Conservation (phyloP, 2,113 vertebrate genomes). For the Salvator merianae region DNA sequence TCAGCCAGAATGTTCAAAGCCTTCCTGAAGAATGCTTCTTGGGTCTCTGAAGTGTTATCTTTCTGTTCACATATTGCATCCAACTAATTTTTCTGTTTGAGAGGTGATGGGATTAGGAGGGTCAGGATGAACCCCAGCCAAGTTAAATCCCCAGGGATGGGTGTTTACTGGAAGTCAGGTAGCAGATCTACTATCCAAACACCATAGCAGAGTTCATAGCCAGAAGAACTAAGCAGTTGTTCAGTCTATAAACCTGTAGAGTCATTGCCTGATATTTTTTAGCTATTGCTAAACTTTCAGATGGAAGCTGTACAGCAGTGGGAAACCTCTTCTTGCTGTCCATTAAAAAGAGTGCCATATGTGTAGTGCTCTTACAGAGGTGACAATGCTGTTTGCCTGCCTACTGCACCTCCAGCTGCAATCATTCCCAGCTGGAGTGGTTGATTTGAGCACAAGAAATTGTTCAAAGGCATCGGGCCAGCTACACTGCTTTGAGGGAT, state of each 20-base stretch:
- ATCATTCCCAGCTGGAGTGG: too few species aligned
- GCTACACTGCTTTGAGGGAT: too few species aligned
- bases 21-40: conserved; percentile 42
- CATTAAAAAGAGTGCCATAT: too few species aligned
- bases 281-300: too few species aligned
- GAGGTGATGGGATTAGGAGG: conserved; percentile 55
- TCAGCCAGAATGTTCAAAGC: conserved; percentile 49
- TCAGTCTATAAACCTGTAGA: conserved; percentile 66
- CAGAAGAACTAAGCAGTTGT: conserved; percentile 69
- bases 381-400: too few species aligned
- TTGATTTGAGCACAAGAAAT: too few species aligned
- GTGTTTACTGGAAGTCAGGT: conserved; percentile 68
- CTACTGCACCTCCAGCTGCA: too few species aligned
- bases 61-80: conserved; percentile 58
- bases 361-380: too few species aligned
- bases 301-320: too few species aligned
- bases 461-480: too few species aligned
- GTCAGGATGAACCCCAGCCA: conserved; percentile 64
- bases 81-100: conserved; percentile 65
- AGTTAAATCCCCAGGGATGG: conserved; percentile 57
- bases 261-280: conserved; percentile 5
- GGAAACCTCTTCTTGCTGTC: too few species aligned
- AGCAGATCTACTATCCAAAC: conserved; percentile 76
- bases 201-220: conserved; percentile 69
- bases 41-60: conserved; percentile 52